These are phyloP conservation scores for Lindbergichthys nudifrons DNA, from an alignment of 2,797 vertebrate species.

Conservation along the genomic window DNA sequence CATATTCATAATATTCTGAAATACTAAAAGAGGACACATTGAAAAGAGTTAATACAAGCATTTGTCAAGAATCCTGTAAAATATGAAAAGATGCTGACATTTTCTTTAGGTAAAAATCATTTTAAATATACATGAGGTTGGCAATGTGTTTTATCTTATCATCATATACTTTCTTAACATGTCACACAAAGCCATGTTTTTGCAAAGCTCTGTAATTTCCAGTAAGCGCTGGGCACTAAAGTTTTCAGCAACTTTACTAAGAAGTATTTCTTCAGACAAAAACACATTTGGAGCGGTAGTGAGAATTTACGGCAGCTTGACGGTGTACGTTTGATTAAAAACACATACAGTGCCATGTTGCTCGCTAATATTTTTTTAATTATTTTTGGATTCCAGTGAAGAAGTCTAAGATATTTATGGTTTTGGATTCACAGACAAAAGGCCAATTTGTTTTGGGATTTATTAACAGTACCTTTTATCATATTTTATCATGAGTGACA, in stretches of 20 bases:
- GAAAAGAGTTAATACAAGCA: constrained; percentile 1
- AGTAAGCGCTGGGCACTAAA: constrained; percentile 1
- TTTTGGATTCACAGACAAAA: neutral
- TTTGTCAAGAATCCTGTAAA: neutral
- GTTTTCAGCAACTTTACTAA: constrained; percentile 4
- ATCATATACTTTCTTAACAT: neutral
- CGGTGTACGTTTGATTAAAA: constrained; percentile 25
- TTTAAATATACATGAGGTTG: neutral
- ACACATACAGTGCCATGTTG: constrained; percentile 10
- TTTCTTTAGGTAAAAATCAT: neutral
- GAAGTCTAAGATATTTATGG: neutral
- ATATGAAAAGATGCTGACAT: neutral
- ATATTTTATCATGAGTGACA: constrained; percentile 13
- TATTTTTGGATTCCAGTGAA: too few species aligned
- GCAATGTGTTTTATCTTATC: neutral
- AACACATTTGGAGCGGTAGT: constrained; percentile 15
- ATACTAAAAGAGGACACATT: constrained; percentile 81
- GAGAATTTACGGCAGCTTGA: constrained; percentile 32
- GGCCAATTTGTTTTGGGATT: constrained; percentile 2
- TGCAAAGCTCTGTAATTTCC: constrained; percentile 2
- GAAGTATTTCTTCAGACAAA: too few species aligned
- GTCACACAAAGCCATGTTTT: neutral
- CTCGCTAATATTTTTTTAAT: neutral
- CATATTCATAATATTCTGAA: constrained; percentile 97
- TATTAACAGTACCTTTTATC: constrained; percentile 1